Percentiles rank a stretch among this genome's conserved stretches.
Evolutionary conservation across 2,888 invertebrate species (phyloP).

Genomic region (Platycnemis pennipes): DNA sequence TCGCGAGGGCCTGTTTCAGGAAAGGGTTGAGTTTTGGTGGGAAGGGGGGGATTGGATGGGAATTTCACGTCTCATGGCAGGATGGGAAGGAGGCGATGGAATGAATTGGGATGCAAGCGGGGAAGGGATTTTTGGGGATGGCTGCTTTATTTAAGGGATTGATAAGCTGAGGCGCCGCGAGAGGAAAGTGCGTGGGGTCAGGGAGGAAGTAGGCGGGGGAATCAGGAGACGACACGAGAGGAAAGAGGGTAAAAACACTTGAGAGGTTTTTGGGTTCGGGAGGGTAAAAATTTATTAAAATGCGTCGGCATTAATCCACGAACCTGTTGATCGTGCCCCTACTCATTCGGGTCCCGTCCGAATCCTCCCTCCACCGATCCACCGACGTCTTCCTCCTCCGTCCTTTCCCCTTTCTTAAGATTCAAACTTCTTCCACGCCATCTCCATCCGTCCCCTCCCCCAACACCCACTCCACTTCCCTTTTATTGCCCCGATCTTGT

Average conservation of each 20-base stretch:
- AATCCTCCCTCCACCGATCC: neutral
- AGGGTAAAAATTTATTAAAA: slow-evolving; percentile 49
- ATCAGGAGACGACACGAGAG: neutral
- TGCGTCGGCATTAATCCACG: neutral
- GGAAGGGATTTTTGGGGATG: neutral
- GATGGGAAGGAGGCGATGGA: neutral
- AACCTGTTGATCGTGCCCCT: slow-evolving; percentile 56
- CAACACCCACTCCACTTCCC: neutral
- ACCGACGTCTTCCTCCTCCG: neutral
- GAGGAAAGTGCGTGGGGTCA: neutral
- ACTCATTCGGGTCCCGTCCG: neutral
- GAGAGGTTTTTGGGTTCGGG: neutral
- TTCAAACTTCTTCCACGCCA: neutral
- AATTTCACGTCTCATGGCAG: no score
- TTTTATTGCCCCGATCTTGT: slow-evolving; percentile 25
- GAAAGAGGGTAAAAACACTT: neutral
- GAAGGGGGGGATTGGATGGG: neutral
- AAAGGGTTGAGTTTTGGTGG: neutral
- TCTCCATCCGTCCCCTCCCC: neutral
- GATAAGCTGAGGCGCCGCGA: neutral
- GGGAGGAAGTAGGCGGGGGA: neutral
- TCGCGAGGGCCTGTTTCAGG: neutral
- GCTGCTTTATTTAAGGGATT: slow-evolving; percentile 22
- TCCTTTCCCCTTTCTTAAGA: neutral
- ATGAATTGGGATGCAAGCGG: neutral